Evolutionary conservation across 1,140 invertebrate species (phyloP), one percentile per base, ranked within the genome.

Genomic region (Drosophila teissieri): DNA sequence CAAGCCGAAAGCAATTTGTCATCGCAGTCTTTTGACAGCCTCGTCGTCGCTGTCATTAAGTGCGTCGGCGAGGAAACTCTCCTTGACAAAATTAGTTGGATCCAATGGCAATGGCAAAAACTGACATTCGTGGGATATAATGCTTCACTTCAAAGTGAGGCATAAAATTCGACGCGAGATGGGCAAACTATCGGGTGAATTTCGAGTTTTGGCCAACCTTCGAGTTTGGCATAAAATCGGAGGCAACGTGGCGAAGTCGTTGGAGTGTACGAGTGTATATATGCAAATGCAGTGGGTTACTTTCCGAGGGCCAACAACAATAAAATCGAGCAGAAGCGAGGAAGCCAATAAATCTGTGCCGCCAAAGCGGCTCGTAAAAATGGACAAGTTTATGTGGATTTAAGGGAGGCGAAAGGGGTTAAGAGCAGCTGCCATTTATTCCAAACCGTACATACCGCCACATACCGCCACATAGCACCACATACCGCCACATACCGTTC

Each of bases 291-390:
- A 72, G 57, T 72, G 65, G 37, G 68, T 31, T 48, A 57, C 65
- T 65, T 68, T 45, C 64, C 64, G 44, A 39, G 60, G 61, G 56
- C 55, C 40, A 54, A 73, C 77, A 80, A 79, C 77, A 80, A 80
- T 80, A 68, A 74, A 80, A 80, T 80, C 56, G 61, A 78, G 68
- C 63, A 57, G 61, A 36, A 60, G 44, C 67, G 60, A 78, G 68
- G 55, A 79, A 68, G 77, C 69, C 77, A 74, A 80, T 80, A 80
- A 80, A 80, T 80, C 62, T 79, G 76, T 60, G 58, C 64, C 75
- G 75, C 56, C 73, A 78, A 62, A 74, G 70, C 63, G 73, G 73
- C 61, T 80, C 78, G 78, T 80, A 80, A 80, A 80, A 80, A 52
- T 53, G 54, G 49, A 80, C 72, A 75, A 76, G 63, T 80, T 80